A percentile compares a stretch with the other conserved stretches of the same genome.
Evolutionary conservation across 2,888 invertebrate species (phyloP).

Genomic region (Dysmachus trigonus): DNA sequence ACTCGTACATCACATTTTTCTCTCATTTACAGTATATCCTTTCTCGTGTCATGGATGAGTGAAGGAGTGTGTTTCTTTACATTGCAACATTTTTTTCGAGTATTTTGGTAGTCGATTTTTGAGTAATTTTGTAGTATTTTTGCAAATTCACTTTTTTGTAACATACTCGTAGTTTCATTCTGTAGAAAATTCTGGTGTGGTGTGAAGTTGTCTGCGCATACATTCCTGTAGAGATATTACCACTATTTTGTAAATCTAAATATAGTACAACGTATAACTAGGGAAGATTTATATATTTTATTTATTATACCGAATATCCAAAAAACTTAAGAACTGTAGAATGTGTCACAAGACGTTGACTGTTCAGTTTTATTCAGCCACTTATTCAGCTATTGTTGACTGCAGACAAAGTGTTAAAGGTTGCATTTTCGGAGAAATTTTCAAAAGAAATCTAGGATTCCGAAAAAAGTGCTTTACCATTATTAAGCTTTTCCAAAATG

Average conservation of each 20-base stretch:
- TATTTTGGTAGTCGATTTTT: not conserved
- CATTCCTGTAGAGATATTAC: not conserved
- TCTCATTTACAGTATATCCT: conserved; percentile 8
- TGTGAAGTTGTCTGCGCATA: not conserved
- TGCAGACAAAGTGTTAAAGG: no score
- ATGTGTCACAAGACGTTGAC: no score
- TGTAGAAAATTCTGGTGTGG: not conserved
- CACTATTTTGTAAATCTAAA: not conserved
- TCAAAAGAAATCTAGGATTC: no score
- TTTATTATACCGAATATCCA: no score
- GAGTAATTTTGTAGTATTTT: conserved; percentile 30
- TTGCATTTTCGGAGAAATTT: no score
- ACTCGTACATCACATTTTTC: not conserved
- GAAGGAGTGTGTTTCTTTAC: not conserved
- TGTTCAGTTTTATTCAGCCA: no score
- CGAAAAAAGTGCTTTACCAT: no score
- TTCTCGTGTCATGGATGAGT: conserved; percentile 10
- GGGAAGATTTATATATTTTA: no score
- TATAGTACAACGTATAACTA: not conserved
- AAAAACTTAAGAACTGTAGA: no score
- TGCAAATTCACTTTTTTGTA: not conserved
- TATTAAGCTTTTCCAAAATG: no score
- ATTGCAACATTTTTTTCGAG: conserved; percentile 1
- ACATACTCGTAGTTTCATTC: not conserved
- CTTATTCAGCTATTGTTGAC: no score